Percentiles rank a stretch among this genome's conserved stretches.
phyloP scores from a whole-genome alignment of 35 echinoderm and acorn worm species.

The Lytechinus pictus region DNA sequence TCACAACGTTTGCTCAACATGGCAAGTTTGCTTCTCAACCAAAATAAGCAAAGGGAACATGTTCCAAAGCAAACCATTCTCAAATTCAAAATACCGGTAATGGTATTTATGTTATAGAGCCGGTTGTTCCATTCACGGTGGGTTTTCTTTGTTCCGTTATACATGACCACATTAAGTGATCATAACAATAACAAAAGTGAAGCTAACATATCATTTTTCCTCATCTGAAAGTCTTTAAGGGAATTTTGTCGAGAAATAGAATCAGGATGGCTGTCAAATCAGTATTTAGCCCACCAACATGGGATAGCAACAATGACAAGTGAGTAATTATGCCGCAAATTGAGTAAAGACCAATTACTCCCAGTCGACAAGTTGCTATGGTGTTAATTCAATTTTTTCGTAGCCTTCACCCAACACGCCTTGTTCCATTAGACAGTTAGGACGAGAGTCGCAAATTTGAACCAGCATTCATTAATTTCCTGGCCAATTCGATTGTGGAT shows the following conservation, averaged over 20 bases:
- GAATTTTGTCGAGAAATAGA: not conserved
- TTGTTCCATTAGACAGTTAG: not conserved
- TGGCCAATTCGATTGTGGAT: not conserved
- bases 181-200: not conserved
- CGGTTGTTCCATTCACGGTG: not conserved
- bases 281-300: conserved; percentile 18
- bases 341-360: not conserved
- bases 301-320: not conserved
- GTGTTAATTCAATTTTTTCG: not conserved
- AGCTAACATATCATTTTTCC: not conserved
- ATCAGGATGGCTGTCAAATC: not conserved
- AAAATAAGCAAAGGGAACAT: not conserved
- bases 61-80: not conserved
- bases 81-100: not conserved
- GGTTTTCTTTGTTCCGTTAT: not conserved
- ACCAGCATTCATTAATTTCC: conserved; percentile 39
- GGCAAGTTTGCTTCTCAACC: not conserved
- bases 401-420: not conserved
- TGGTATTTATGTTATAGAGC: not conserved
- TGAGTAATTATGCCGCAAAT: conserved; percentile 13
- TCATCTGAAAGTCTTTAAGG: not conserved
- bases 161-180: not conserved
- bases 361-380: not conserved
- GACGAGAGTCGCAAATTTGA: not conserved
- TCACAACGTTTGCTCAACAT: conserved; percentile 11